Evolutionary conservation across 2,113 vertebrate species (phyloP).

Genomic region (Cyprinus carpio): DNA sequence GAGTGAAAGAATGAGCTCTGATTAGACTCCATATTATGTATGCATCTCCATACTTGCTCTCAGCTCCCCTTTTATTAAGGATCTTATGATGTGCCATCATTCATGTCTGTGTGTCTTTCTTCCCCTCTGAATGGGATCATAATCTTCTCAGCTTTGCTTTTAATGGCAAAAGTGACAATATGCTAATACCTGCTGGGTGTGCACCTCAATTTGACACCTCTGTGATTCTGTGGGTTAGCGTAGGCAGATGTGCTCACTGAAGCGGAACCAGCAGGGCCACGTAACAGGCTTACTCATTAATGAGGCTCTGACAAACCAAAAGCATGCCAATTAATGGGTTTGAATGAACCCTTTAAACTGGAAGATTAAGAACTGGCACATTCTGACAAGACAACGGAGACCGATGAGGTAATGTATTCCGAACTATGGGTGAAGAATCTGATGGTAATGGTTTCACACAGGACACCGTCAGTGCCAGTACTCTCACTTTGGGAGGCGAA

Average conservation of each 20-base stretch:
- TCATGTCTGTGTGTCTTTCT: conserved; percentile 71
- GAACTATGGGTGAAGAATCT: conserved; percentile 37
- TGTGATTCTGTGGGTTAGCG: conserved; percentile 71
- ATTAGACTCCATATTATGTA: conserved; percentile 51
- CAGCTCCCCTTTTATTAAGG: conserved; percentile 59
- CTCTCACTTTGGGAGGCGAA: conserved; percentile 24
- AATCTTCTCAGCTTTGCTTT: conserved; percentile 73
- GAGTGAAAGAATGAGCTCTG: conserved; percentile 29
- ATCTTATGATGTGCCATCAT: conserved; percentile 72
- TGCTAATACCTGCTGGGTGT: conserved; percentile 61
- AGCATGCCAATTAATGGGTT: conserved; percentile 72
- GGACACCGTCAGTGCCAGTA: conserved; percentile 1
- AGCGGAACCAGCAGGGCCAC: conserved; percentile 69
- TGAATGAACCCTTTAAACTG: conserved; percentile 69
- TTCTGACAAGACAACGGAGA: conserved; percentile 37
- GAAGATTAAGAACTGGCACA: conserved; percentile 58
- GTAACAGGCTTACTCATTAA: conserved; percentile 74
- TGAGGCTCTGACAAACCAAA: conserved; percentile 74
- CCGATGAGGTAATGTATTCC: conserved; percentile 48
- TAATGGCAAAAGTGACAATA: conserved; percentile 77
- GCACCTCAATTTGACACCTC: conserved; percentile 71
- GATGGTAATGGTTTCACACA: conserved; percentile 46
- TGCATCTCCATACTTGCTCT: conserved; percentile 57
- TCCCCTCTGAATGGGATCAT: conserved; percentile 70
- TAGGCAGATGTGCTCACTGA: conserved; percentile 73